Conservation (phyloP, 2,113 vertebrate genomes). For the Spermophilus dauricus region DNA sequence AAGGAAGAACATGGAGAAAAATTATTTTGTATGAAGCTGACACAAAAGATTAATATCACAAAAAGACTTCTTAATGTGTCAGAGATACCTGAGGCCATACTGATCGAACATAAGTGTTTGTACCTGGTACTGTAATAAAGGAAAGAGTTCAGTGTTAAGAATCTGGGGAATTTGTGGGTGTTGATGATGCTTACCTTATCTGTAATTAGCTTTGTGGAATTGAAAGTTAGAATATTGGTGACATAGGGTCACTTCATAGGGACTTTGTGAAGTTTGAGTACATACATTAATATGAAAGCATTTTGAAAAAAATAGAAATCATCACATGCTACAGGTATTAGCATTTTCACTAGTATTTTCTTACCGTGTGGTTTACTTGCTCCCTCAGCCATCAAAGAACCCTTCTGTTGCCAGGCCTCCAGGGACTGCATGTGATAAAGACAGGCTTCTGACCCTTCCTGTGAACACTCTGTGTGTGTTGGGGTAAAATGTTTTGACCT, state of each 20-base stretch:
- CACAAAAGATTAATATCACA: neutral
- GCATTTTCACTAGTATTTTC: neutral
- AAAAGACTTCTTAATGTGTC: neutral
- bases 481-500: neutral
- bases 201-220: neutral
- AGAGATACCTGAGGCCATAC: neutral
- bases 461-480: neutral
- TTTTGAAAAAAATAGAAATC: neutral
- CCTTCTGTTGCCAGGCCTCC: neutral
- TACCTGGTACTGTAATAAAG: neutral
- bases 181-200: neutral
- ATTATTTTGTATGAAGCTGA: neutral
- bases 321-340: neutral
- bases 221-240: neutral
- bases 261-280: neutral
- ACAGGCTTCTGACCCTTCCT: neutral
- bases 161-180: neutral
- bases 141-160: neutral
- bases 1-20: neutral
- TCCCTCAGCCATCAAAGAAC: neutral
- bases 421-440: neutral
- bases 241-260: neutral
- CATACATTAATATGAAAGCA: neutral
- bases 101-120: neutral
- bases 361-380: neutral